phyloP scores from a whole-genome alignment of 2,888 invertebrate species.

The Taphrorychus bicolor region DNA sequence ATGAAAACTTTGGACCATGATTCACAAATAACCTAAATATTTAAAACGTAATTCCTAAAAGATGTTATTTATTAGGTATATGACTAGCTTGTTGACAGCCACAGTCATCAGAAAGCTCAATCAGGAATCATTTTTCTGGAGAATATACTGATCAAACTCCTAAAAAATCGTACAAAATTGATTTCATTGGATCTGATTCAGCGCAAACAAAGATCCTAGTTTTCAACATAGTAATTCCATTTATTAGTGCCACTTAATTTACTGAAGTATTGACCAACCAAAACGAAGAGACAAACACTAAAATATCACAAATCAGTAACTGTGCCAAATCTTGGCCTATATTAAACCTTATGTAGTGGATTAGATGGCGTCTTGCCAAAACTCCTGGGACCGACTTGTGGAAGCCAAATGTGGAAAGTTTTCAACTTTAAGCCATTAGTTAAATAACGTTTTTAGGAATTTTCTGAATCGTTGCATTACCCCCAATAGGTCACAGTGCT shows the following conservation, averaged over 20 bases:
- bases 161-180: too few species aligned
- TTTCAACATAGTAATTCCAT: neutral
- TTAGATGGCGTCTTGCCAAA: slow-evolving; percentile 24
- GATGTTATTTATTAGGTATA: neutral
- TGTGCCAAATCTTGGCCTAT: slow-evolving; percentile 36
- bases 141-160: too few species aligned
- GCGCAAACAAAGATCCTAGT: neutral
- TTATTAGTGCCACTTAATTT: neutral
- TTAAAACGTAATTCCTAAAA: neutral
- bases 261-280: neutral
- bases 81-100: neutral
- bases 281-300: slow-evolving; percentile 25
- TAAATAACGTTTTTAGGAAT: neutral
- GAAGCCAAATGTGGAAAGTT: slow-evolving; percentile 4
- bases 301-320: slow-evolving; percentile 27
- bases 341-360: slow-evolving; percentile 31
- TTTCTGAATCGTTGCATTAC: too few species aligned
- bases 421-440: neutral
- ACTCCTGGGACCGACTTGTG: slow-evolving; percentile 8
- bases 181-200: too few species aligned
- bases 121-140: too few species aligned
- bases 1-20: neutral
- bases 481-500: neutral
- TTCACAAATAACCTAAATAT: neutral
- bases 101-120: too few species aligned